These are phyloP conservation scores for Lynx canadensis DNA, from an alignment of 2,113 vertebrate genomes.

Conservation along the genomic window DNA sequence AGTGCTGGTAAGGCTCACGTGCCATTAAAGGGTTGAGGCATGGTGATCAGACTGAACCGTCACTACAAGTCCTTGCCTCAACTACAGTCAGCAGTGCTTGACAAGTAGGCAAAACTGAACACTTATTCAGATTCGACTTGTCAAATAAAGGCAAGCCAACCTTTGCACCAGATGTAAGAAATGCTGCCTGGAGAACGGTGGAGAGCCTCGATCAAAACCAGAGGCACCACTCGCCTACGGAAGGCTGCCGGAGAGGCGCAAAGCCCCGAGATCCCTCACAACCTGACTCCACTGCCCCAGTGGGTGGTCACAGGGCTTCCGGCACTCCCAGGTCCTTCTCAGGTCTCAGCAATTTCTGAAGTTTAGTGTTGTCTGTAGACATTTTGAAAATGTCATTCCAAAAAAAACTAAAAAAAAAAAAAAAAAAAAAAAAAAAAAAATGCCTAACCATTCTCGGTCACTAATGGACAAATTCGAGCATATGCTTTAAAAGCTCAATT, in stretches of 20 bases:
- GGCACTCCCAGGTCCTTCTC: constrained; percentile 64
- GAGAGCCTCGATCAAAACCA: background rate
- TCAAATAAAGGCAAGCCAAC: constrained; percentile 69
- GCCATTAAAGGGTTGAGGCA: constrained; percentile 49
- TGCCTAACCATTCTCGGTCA: constrained; percentile 71
- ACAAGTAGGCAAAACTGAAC: background rate
- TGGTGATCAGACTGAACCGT: constrained; percentile 33
- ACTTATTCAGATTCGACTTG: constrained; percentile 18
- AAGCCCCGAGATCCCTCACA: background rate
- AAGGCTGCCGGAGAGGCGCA: background rate
- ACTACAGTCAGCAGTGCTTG: background rate
- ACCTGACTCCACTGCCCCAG: background rate
- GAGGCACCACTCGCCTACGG: background rate
- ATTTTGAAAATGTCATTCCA: constrained; percentile 48
- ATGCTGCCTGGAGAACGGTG: background rate
- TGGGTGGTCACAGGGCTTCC: background rate
- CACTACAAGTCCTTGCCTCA: background rate
- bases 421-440: constrained; percentile 49
- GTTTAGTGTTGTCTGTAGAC: constrained; percentile 66
- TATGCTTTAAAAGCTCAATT: constrained; percentile 71
- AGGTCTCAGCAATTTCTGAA: constrained; percentile 71
- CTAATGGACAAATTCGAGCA: constrained; percentile 79
- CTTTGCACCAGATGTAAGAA: constrained; percentile 53
- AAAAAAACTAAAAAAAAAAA: background rate
- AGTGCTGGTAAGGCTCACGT: background rate